Base-by-base conservation (phyloP, 2,113 vertebrate species). In the Salvelinus namaycush region DNA sequence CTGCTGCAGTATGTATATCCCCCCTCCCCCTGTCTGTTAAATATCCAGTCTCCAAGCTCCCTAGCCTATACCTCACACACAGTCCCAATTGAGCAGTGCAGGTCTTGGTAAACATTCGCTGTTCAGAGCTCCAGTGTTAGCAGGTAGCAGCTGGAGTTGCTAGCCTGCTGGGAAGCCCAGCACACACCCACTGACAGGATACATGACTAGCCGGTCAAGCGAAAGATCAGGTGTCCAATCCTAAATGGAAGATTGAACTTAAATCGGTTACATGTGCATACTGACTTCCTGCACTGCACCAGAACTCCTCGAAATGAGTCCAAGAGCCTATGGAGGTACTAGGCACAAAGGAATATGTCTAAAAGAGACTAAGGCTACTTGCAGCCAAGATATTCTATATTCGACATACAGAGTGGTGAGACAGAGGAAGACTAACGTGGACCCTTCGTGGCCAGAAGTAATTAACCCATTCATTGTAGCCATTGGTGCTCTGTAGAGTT, bases 211-310 rank as follows among this genome's bases (percentile, higher is more conserved):
- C 27, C 20, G 67, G 31, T 68, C 67, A 89, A 92, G 87, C 70
- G 81, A 90, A 88, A 91, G 89, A 91, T 92, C 91, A 92, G 88
- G 88, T 91, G 87, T 91, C 91, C 80, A 11, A 78, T 65, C 71
- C 83, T 84, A 74, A 84, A 90, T 79, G 87, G 79, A 78, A 86
- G 87, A 90, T 89, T 90, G 88, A 92, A 91, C 87, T 88, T 91
- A 87, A 91, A 92, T 91, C 85, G 86, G 86, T 91, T 83, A 82
- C 89, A 92, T 91, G 86, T 92, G 51, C 16, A 18, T 54, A 54
- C 51, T 54, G 51, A 54, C 51, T 54, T 44, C 39, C 39, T 44
- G 39, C 39, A 44, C 39, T 11, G 51, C 51, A 54, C 51, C 51
- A 18, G 12, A 54, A 54, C 16, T 54, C 51, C 51, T 54, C 4